These are phyloP conservation scores for Chrosomus eos DNA, from an alignment of 2,797 vertebrate species.

Conservation along the genomic window DNA sequence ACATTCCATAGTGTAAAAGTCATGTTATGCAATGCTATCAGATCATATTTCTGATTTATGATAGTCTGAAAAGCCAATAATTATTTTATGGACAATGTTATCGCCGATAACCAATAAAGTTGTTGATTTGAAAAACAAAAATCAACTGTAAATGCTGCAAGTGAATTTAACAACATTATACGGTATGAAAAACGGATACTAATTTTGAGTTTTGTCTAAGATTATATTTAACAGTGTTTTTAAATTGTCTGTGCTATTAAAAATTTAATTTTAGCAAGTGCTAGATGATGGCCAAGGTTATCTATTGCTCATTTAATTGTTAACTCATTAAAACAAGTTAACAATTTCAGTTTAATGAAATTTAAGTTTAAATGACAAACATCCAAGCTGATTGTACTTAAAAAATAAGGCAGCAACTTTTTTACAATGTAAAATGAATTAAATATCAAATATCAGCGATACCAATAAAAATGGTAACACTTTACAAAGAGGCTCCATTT, in stretches of 20 bases:
- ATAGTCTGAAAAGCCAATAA: not conserved
- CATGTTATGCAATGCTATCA: not conserved
- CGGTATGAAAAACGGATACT: not conserved
- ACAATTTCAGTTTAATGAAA: no score
- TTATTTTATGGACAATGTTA: not conserved
- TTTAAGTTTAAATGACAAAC: no score
- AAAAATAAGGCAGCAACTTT: no score
- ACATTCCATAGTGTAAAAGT: not conserved
- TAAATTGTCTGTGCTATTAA: not conserved
- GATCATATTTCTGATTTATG: not conserved
- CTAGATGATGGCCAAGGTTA: not conserved
- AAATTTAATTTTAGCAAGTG: not conserved
- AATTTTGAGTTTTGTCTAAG: not conserved
- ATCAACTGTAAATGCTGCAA: not conserved
- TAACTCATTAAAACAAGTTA: no score
- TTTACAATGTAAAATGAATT: not conserved
- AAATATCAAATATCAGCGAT: not conserved
- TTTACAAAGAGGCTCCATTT: not conserved
- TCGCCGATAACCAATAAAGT: not conserved
- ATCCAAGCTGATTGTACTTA: no score
- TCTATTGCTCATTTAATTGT: no score
- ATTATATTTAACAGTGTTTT: not conserved
- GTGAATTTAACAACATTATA: not conserved
- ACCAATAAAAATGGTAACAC: not conserved
- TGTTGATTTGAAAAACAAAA: not conserved